These are phyloP conservation scores for Chaetorhynchus papuensis DNA, from an alignment of 2,113 vertebrate genomes.

Conservation along the genomic window DNA sequence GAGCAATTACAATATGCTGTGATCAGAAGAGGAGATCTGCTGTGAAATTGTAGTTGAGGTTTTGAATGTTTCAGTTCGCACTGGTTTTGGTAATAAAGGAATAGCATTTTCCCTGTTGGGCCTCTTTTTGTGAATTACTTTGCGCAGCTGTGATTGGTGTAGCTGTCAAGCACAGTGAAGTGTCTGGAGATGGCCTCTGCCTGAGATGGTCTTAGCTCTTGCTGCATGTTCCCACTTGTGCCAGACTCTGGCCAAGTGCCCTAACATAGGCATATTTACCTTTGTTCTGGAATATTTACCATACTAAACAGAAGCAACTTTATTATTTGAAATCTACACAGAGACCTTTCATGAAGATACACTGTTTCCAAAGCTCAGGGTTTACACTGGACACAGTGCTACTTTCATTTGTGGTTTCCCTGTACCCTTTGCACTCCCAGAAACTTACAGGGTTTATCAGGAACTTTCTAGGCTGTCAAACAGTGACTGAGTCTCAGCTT, in stretches of 20 bases:
- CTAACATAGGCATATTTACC: not conserved
- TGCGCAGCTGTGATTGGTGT: not conserved
- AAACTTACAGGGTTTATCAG: not conserved
- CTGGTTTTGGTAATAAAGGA: not conserved
- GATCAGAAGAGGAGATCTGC: not conserved
- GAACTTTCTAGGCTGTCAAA: not conserved
- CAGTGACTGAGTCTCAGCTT: not conserved
- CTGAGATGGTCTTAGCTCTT: not conserved
- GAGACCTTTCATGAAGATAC: not conserved
- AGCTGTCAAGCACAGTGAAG: not conserved
- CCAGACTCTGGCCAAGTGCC: not conserved
- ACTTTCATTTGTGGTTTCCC: not conserved
- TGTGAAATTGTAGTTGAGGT: not conserved
- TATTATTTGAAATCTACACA: not conserved
- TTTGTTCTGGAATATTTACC: not conserved
- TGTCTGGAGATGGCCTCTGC: not conserved
- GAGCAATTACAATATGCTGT: not conserved
- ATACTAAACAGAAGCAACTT: not conserved
- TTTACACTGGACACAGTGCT: not conserved
- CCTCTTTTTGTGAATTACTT: not conserved
- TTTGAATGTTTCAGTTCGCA: not conserved
- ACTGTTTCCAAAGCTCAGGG: not conserved
- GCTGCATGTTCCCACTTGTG: not conserved
- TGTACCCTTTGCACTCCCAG: not conserved
- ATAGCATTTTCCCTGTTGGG: not conserved